A percentile compares a stretch with the other conserved stretches of the same genome.
These are phyloP conservation scores for Caenorhabditis virilis DNA, from an alignment of 2,888 invertebrate genomes.

Conservation along the genomic window DNA sequence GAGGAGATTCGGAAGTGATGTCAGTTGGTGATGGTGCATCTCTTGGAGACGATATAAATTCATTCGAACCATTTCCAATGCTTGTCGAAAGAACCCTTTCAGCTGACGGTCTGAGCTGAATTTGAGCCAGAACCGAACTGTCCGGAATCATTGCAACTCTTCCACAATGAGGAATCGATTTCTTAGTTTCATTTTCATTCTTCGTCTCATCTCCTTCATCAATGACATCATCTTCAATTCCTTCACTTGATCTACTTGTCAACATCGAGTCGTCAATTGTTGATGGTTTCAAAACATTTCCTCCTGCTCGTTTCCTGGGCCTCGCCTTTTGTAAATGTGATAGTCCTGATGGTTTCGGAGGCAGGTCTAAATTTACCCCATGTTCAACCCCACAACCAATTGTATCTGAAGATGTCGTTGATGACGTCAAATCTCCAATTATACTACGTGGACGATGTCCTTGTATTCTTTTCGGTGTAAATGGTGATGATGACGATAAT, in stretches of 20 bases:
- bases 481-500: constrained; percentile 29
- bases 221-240: constrained; percentile 17
- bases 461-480: constrained; percentile 21
- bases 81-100: constrained; percentile 17
- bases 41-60: constrained; percentile 13
- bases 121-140: constrained; percentile 21
- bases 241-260: constrained; percentile 25
- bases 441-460: constrained; percentile 44
- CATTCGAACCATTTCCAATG: background rate
- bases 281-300: constrained; percentile 4
- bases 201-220: constrained; percentile 15
- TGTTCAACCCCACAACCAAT: constrained; percentile 16
- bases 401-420: constrained; percentile 16
- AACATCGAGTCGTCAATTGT: constrained; percentile 15
- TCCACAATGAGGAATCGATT: background rate
- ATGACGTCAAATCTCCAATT: constrained; percentile 36
- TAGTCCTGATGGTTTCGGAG: constrained; percentile 47
- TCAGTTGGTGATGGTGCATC: constrained; percentile 17
- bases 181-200: constrained; percentile 13
- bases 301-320: constrained; percentile 25
- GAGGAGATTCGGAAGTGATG: constrained; percentile 32
- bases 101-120: constrained; percentile 35
- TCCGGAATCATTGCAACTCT: constrained; percentile 50
- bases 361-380: constrained; percentile 39
- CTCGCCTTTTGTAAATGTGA: constrained; percentile 50